phyloP scores from a whole-genome alignment of 2,113 vertebrate genomes.

The Pseudopipra pipra region DNA sequence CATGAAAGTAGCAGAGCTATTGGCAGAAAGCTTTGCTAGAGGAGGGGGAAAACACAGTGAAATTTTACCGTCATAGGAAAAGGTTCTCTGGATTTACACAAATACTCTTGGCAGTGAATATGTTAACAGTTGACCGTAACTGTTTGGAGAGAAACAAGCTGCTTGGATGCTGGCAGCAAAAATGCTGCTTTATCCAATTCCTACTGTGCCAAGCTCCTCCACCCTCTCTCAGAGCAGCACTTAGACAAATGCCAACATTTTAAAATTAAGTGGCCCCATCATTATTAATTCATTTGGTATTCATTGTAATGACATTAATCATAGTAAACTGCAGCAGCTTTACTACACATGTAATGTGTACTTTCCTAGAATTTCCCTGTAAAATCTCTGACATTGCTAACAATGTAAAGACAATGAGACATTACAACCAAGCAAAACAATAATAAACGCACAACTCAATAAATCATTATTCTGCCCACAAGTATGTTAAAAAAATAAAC shows the following conservation, averaged over 20 bases:
- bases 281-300: constrained; percentile 64
- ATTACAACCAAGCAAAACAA: constrained; percentile 36
- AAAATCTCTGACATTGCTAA: constrained; percentile 41
- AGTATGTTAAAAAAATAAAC: constrained; percentile 64
- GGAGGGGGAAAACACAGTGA: background rate
- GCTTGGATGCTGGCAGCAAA: constrained; percentile 22
- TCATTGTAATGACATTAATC: constrained; percentile 58
- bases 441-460: constrained; percentile 48
- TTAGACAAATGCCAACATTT: constrained; percentile 58
- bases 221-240: constrained; percentile 21
- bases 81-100: background rate
- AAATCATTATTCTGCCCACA: constrained; percentile 66
- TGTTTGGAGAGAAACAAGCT: constrained; percentile 38
- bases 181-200: background rate
- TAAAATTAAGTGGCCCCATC: constrained; percentile 55
- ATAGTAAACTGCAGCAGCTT: constrained; percentile 38
- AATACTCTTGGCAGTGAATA: background rate
- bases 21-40: background rate
- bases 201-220: constrained; percentile 16
- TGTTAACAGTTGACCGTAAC: constrained; percentile 15
- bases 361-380: constrained; percentile 40
- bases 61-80: background rate
- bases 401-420: constrained; percentile 42
- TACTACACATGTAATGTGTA: constrained; percentile 41
- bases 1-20: background rate